These are phyloP conservation scores for Eilema caniola DNA, from an alignment of 2,888 invertebrate genomes.

Conservation along the genomic window DNA sequence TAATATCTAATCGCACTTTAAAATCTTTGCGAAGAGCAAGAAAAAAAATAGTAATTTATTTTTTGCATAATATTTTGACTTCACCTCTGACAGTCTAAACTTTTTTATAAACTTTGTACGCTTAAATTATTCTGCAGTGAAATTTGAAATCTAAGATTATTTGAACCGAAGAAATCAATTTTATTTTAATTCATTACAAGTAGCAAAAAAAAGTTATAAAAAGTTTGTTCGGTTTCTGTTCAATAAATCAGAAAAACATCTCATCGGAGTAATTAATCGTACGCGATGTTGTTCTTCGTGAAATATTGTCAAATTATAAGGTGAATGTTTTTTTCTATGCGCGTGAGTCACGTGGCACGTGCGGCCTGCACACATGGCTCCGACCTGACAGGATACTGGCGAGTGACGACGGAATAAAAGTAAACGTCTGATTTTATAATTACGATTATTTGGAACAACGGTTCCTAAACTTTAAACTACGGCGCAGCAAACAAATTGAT, in stretches of 20 bases:
- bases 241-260: constrained; percentile 45
- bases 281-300: constrained; percentile 43
- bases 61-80: constrained; percentile 26
- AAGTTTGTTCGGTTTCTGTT: constrained; percentile 44
- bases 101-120: constrained; percentile 5
- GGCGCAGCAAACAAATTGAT: neutral
- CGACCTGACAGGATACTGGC: constrained; percentile 43
- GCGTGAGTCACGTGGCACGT: constrained; percentile 63
- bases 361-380: constrained; percentile 43
- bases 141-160: constrained; percentile 32
- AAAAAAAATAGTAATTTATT: constrained; percentile 21
- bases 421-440: constrained; percentile 38
- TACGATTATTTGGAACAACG: neutral
- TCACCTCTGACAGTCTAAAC: constrained; percentile 19
- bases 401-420: constrained; percentile 32
- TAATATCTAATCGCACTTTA: constrained; percentile 13
- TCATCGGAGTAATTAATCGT: constrained; percentile 52
- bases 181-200: constrained; percentile 39
- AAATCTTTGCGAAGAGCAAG: constrained; percentile 2
- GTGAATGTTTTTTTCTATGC: constrained; percentile 40
- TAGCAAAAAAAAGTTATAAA: constrained; percentile 32
- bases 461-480: neutral
- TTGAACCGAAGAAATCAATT: constrained; percentile 34
- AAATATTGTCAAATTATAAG: constrained; percentile 47
- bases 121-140: constrained; percentile 30